Conservation (phyloP, 2,113 vertebrate species). For the Haemorhous mexicanus region DNA sequence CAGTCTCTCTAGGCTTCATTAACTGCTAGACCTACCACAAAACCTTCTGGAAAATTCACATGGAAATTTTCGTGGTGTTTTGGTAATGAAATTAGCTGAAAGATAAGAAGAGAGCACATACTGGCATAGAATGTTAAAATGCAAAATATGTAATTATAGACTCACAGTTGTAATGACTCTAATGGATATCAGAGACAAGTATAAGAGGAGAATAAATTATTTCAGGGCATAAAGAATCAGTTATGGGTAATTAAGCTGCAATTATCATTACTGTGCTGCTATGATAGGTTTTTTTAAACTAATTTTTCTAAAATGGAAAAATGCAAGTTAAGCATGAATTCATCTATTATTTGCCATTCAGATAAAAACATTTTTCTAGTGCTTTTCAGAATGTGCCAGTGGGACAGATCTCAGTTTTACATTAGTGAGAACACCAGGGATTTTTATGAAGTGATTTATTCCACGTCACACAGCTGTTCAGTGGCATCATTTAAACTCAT, state of each 20-base stretch:
- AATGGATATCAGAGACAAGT: constrained; percentile 51
- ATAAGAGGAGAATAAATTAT: constrained; percentile 54
- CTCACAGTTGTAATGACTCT: constrained; percentile 42
- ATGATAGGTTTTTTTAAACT: neutral
- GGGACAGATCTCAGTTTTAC: neutral
- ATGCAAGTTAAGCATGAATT: constrained; percentile 12
- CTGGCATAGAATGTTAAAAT: constrained; percentile 26
- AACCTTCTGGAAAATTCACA: neutral
- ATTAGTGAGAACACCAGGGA: neutral
- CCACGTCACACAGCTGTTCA: neutral
- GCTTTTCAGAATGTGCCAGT: constrained; percentile 18
- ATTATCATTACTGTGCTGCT: constrained; percentile 51
- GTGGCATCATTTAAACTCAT: neutral
- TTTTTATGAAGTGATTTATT: neutral
- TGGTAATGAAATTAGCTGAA: constrained; percentile 7
- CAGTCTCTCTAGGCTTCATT: neutral
- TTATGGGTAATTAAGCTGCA: constrained; percentile 52
- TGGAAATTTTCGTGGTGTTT: constrained; percentile 1
- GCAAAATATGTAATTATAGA: constrained; percentile 48
- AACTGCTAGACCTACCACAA: neutral
- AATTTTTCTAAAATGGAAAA: constrained; percentile 23
- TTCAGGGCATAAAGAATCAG: constrained; percentile 45
- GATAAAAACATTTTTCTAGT: constrained; percentile 33
- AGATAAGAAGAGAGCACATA: constrained; percentile 30
- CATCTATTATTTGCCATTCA: constrained; percentile 18